Evolutionary conservation across 2,797 vertebrate species (phyloP).

Genomic region (Leuciscus waleckii): DNA sequence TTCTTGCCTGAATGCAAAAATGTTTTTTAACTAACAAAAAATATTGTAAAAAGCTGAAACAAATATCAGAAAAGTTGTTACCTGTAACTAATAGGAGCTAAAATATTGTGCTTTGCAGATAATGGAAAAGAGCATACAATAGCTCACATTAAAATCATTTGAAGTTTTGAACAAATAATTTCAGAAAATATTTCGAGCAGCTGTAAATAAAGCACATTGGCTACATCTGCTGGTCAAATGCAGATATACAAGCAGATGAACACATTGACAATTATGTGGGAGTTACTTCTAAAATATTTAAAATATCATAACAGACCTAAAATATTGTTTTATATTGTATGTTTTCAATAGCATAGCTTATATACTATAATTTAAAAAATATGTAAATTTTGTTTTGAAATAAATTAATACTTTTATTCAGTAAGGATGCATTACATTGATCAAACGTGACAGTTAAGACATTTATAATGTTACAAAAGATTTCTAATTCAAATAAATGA

Average conservation of each 20-base stretch:
- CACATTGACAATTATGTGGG: background rate
- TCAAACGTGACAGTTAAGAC: background rate
- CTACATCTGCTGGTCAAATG: constrained; percentile 35
- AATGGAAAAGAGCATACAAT: background rate
- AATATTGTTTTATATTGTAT: background rate
- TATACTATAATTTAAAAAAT: background rate
- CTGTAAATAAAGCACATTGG: background rate
- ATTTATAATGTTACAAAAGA: background rate
- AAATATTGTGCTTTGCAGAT: background rate
- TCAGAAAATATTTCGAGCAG: background rate
- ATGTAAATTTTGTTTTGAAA: background rate
- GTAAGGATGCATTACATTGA: background rate
- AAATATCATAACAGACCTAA: background rate
- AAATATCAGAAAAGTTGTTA: background rate
- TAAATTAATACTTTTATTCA: background rate
- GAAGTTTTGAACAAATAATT: background rate
- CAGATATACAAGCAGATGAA: background rate
- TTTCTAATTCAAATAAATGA: background rate
- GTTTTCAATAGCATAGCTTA: background rate
- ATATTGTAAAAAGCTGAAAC: background rate
- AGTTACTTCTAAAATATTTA: background rate
- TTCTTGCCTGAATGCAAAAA: background rate
- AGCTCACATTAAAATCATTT: background rate
- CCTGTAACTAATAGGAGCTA: background rate
- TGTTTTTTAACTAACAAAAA: background rate